A percentile compares a stretch with the other conserved stretches of the same genome.
Evolutionary conservation across 2,113 vertebrate genomes (phyloP).

Genomic region (Dasypus novemcinctus): DNA sequence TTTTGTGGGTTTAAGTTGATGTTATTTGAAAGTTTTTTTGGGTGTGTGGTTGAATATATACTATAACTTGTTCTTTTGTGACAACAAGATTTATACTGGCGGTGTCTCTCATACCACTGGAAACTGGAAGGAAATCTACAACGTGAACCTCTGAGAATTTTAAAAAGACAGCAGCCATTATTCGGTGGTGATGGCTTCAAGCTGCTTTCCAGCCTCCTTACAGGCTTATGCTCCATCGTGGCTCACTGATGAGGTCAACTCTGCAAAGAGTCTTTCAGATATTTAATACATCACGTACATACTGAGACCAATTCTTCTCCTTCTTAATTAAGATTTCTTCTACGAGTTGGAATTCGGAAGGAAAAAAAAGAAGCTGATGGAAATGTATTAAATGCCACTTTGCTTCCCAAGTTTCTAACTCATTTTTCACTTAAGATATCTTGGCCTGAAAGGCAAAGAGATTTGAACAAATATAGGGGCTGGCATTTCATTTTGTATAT

Average conservation of each 20-base stretch:
- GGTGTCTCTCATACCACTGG: conserved; percentile 86
- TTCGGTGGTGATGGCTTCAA: conserved; percentile 52
- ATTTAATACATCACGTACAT: conserved; percentile 43
- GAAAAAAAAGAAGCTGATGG: conserved; percentile 37
- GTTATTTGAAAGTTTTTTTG: conserved; percentile 85
- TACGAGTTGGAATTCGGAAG: conserved; percentile 26
- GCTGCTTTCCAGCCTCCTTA: conserved; percentile 51
- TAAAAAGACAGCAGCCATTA: conserved; percentile 78
- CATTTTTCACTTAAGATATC: conserved; percentile 23
- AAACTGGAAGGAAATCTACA: conserved; percentile 84
- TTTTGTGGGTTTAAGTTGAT: conserved; percentile 86
- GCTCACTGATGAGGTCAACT: conserved; percentile 48
- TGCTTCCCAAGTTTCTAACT: conserved; percentile 47
- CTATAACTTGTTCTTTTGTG: conserved; percentile 88
- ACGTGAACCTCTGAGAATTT: conserved; percentile 80
- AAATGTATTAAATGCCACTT: conserved; percentile 61
- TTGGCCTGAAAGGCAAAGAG: conserved; percentile 57
- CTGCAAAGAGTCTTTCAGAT: conserved; percentile 15
- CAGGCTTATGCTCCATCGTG: conserved; percentile 48
- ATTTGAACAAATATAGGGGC: conserved; percentile 64
- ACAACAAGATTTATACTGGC: conserved; percentile 88
- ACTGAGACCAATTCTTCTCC: conserved; percentile 11
- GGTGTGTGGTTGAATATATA: conserved; percentile 86
- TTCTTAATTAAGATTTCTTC: conserved; percentile 56
- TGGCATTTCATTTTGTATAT: conserved; percentile 70